Evolutionary conservation across 2,888 invertebrate genomes (phyloP).

Genomic region (Cephus spinipes): DNA sequence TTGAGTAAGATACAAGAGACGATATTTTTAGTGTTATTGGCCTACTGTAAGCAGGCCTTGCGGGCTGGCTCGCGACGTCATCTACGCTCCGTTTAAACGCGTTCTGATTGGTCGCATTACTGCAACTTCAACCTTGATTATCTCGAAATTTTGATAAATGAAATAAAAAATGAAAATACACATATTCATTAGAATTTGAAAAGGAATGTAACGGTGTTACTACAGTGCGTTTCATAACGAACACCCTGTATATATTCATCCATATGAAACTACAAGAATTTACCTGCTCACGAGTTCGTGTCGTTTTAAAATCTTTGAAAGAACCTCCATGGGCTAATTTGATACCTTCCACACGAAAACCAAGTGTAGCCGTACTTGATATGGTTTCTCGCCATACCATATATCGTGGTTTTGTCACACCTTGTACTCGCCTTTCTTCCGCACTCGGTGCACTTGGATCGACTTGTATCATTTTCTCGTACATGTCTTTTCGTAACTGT

Average conservation of each 20-base stretch:
- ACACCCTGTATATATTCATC: neutral
- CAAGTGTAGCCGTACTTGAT: slow-evolving; percentile 95
- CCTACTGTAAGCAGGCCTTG: too few species aligned
- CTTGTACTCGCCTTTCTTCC: slow-evolving; percentile 90
- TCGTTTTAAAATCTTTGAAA: slow-evolving; percentile 95
- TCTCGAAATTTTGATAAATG: too few species aligned
- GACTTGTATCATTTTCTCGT: slow-evolving; percentile 96
- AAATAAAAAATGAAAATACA: too few species aligned
- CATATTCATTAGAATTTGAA: too few species aligned
- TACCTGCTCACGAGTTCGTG: slow-evolving; percentile 83
- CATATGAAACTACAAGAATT: neutral
- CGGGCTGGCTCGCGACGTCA: too few species aligned
- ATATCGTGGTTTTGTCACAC: slow-evolving; percentile 94
- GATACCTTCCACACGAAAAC: slow-evolving; percentile 96
- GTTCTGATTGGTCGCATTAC: too few species aligned
- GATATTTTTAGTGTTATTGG: too few species aligned
- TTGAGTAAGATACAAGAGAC: too few species aligned
- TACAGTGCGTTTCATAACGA: too few species aligned
- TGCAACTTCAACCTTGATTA: too few species aligned
- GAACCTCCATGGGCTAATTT: slow-evolving; percentile 90
- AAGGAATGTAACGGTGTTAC: too few species aligned
- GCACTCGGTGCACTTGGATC: slow-evolving; percentile 89
- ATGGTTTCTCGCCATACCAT: slow-evolving; percentile 98
- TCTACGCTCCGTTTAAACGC: too few species aligned
- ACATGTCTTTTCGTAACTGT: slow-evolving; percentile 83